A percentile compares a stretch with the other conserved stretches of the same genome.
Evolutionary conservation across 2,113 vertebrate species (phyloP).

Genomic region (Phyllostomus hastatus): DNA sequence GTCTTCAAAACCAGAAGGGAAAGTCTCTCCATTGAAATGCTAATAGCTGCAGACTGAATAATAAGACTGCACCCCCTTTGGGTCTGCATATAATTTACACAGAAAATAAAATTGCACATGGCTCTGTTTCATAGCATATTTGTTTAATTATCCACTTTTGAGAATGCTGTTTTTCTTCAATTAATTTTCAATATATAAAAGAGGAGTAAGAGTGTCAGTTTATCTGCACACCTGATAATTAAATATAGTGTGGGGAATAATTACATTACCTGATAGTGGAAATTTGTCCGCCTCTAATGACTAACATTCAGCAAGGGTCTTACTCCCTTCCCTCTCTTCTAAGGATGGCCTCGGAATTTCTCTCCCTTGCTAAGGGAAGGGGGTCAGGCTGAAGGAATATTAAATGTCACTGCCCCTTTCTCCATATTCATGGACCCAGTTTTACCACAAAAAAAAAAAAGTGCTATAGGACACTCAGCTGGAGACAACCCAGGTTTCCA

Average conservation of each 20-base stretch:
- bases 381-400: background rate
- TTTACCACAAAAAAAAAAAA: background rate
- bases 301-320: constrained; percentile 58
- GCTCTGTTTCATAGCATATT: constrained; percentile 82
- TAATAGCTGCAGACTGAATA: constrained; percentile 80
- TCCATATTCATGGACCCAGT: background rate
- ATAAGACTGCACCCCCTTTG: constrained; percentile 81
- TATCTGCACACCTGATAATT: constrained; percentile 83
- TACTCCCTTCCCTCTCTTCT: constrained; percentile 35
- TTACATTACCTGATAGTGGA: constrained; percentile 77
- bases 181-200: constrained; percentile 87
- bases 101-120: constrained; percentile 84
- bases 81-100: constrained; percentile 84
- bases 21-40: constrained; percentile 80
- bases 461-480: background rate
- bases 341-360: background rate
- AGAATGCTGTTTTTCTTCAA: constrained; percentile 78
- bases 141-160: constrained; percentile 85
- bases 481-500: background rate
- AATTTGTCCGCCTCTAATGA: constrained; percentile 77
- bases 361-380: background rate
- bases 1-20: constrained; percentile 73
- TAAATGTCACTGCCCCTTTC: rapidly evolving
- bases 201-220: constrained; percentile 80
- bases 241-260: constrained; percentile 83